phyloP scores from a whole-genome alignment of 1,140 invertebrate genomes.

The Tetramorium simillimum region DNA sequence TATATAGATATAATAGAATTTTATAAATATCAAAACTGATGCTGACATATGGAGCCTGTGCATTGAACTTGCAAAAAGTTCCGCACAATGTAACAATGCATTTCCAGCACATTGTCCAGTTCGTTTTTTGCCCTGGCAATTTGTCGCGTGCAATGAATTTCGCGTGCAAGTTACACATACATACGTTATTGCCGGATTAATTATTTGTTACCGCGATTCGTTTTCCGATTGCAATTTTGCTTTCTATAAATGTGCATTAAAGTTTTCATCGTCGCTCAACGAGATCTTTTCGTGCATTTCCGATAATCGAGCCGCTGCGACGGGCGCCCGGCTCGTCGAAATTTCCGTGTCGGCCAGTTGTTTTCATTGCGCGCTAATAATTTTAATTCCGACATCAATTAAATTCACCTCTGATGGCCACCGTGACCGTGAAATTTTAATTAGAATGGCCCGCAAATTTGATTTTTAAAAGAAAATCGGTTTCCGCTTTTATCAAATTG shows the following conservation, averaged over 20 bases:
- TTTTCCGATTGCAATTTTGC: conserved; percentile 34
- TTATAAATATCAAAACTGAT: conserved; percentile 18
- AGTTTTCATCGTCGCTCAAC: neutral
- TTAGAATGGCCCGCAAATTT: neutral
- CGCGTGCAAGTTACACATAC: conserved; percentile 1
- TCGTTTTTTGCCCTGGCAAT: conserved; percentile 16
- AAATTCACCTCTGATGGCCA: neutral
- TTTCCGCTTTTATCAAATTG: conserved; percentile 1
- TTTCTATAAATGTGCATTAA: conserved; percentile 34
- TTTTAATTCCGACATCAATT: conserved; percentile 8
- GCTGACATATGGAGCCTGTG: neutral
- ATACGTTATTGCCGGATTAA: conserved; percentile 34
- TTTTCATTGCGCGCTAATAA: neutral
- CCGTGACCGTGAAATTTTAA: conserved; percentile 22
- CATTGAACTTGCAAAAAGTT: conserved; percentile 15
- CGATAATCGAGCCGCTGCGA: neutral
- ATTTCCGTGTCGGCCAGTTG: conserved; percentile 3
- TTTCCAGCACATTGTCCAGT: neutral
- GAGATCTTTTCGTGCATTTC: neutral
- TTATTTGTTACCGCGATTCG: conserved; percentile 29
- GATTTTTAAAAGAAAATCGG: neutral
- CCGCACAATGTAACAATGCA: neutral
- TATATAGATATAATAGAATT: neutral
- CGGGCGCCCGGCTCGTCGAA: neutral
- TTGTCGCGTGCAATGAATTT: conserved; percentile 46